Evolutionary conservation across 1,140 invertebrate genomes (phyloP).

Genomic region (Drosophila rufa): DNA sequence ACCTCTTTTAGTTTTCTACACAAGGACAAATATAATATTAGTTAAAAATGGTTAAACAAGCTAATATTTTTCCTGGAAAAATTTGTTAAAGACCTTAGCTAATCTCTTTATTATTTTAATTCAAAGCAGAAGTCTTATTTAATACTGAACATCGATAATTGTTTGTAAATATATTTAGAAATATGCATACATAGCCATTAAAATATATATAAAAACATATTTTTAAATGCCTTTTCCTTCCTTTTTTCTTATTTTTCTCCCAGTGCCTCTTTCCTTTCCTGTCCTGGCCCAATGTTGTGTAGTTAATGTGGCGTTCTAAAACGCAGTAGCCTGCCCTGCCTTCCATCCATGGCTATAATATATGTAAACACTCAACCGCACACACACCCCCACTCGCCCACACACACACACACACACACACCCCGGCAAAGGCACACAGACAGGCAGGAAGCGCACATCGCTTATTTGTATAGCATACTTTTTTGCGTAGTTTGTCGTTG

Average conservation of each 20-base stretch:
- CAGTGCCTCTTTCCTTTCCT: not conserved
- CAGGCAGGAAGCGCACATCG: slow-evolving; percentile 48
- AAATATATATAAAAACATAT: too few species aligned
- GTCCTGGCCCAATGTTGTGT: slow-evolving; percentile 60
- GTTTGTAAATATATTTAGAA: too few species aligned
- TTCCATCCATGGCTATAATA: slow-evolving; percentile 55
- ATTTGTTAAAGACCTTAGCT: too few species aligned
- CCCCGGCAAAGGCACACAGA: not conserved
- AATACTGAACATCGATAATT: too few species aligned
- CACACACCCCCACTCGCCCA: slow-evolving; percentile 21
- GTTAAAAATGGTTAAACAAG: too few species aligned
- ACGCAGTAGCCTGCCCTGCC: slow-evolving; percentile 55
- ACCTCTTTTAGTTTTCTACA: not conserved
- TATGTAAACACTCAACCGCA: slow-evolving; percentile 77
- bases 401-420: slow-evolving; percentile 2
- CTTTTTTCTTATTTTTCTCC: not conserved
- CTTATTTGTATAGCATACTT: slow-evolving; percentile 75
- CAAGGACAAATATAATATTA: not conserved
- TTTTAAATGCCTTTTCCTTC: too few species aligned
- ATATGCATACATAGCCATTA: too few species aligned
- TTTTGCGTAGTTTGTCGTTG: slow-evolving; percentile 78
- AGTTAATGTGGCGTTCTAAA: slow-evolving; percentile 80
- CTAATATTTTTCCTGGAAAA: too few species aligned
- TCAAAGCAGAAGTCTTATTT: too few species aligned
- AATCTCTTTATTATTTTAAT: too few species aligned